Evolutionary conservation across 2,113 vertebrate species (phyloP).

Genomic region (Nyctibius bracteatus): DNA sequence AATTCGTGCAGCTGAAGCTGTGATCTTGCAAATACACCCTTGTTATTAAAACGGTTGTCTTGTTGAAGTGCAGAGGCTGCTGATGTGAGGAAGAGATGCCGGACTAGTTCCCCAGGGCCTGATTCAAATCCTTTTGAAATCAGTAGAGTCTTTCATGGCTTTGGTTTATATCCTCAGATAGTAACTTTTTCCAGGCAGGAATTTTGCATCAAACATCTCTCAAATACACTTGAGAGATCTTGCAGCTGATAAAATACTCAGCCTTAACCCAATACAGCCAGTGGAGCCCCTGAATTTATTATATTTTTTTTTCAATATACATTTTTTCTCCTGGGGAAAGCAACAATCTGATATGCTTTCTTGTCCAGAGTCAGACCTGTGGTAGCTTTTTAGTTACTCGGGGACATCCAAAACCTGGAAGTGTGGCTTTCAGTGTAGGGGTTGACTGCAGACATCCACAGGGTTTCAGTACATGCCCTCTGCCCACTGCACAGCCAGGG

Average conservation of each 20-base stretch:
- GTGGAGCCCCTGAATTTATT: not conserved
- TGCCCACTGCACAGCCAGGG: not conserved
- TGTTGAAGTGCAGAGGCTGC: not conserved
- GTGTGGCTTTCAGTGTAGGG: not conserved
- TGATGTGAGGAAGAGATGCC: not conserved
- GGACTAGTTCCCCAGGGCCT: not conserved
- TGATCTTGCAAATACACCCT: not conserved
- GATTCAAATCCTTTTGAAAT: not conserved
- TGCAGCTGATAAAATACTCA: not conserved
- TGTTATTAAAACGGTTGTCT: not conserved
- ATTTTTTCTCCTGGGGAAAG: not conserved
- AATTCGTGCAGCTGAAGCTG: not conserved
- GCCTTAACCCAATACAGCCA: not conserved
- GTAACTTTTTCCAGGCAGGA: not conserved
- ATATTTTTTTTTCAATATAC: not conserved
- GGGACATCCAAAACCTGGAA: not conserved
- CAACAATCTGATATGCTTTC: not conserved
- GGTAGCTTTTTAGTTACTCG: not conserved
- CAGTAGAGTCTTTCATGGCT: not conserved
- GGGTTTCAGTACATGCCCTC: not conserved
- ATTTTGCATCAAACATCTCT: not conserved
- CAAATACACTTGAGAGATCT: not conserved
- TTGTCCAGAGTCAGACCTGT: not conserved
- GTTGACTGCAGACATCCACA: not conserved
- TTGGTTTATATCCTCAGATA: not conserved